Evolutionary conservation across 2,888 invertebrate genomes (phyloP).

Genomic region (Clostera curtula): DNA sequence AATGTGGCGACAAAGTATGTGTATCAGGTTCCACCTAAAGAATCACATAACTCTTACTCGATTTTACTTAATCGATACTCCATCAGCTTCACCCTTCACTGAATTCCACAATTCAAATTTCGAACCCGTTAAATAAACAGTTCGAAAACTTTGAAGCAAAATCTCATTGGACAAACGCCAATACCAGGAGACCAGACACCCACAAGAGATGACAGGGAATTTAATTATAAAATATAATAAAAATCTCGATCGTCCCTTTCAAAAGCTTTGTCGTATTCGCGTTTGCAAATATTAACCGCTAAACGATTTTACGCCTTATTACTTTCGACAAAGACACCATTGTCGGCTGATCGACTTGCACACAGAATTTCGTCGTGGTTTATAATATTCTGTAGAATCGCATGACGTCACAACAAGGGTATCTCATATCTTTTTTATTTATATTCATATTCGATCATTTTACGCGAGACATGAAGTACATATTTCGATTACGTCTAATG

Average conservation of each 20-base stretch:
- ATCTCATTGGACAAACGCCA: slow-evolving; percentile 61
- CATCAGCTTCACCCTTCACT: too few relatives aligned
- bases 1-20: too few relatives aligned
- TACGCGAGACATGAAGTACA: slow-evolving; percentile 53
- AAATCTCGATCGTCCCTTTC: slow-evolving; percentile 63
- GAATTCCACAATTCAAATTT: too few relatives aligned
- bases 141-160: slow-evolving; percentile 37
- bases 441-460: slow-evolving; percentile 58
- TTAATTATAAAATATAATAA: slow-evolving; percentile 74
- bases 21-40: too few relatives aligned
- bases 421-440: slow-evolving; percentile 59
- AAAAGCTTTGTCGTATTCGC: slow-evolving; percentile 35
- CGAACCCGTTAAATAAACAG: slow-evolving; percentile 56
- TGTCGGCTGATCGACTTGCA: slow-evolving; percentile 20
- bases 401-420: slow-evolving; percentile 64
- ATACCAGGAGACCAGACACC: slow-evolving; percentile 59
- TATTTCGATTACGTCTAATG: slow-evolving; percentile 45
- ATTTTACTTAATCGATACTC: too few relatives aligned
- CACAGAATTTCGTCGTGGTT: slow-evolving; percentile 31
- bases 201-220: slow-evolving; percentile 68
- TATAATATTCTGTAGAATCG: slow-evolving; percentile 65
- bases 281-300: slow-evolving; percentile 28
- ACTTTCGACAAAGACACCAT: slow-evolving; percentile 25
- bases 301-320: slow-evolving; percentile 44
- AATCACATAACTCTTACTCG: too few relatives aligned